Evolutionary conservation across 1,140 invertebrate genomes (phyloP), one percentile per base, ranked within the genome.

Genomic region (Araneus ventricosus): DNA sequence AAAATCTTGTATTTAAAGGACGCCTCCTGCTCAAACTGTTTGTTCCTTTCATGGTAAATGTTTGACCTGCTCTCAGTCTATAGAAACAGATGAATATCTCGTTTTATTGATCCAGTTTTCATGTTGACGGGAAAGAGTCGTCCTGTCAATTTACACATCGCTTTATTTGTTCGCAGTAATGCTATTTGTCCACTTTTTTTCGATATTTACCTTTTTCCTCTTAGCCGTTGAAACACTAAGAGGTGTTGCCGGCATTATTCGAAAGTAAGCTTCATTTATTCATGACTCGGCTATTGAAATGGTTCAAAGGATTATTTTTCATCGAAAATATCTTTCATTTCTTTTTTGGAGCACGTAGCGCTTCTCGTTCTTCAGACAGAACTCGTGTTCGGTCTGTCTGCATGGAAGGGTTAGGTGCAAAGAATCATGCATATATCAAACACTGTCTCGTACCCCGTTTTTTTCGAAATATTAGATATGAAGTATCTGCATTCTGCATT

Each of bases 61-160:
- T 93, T 93, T 93, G 52, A 93, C 91, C 91, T 93, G 84, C 91
- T 85, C 82, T 93, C 91, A 79, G 91, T 93, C 91, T 87, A 93
- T 93, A 93, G 91, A 93, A 93, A 93, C 91, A 93, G 91, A 93
- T 93, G 91, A 93, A 93, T 93, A 93, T 93, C 91, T 93, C 84
- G 91, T 88, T 93, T 93, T 93, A 93, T 93, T 93, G 91, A 93
- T 93, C 91, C 82, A 93, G 91, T 93, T 93, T 93, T 93, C 91
- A 88, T 93, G 91, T 93, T 88, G 91, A 91, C 90, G 90, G 57
- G 80, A 91, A 91, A 70, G 85, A 93, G 91, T 57, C 90, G 82
- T 57, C 85, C 85, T 85, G 85, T 93, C 91, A 87, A 93, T 93
- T 93, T 87, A 93, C 91, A 93, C 84, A 93, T 85, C 91, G 30